A percentile compares a stretch with the other conserved stretches of the same genome.
Evolutionary conservation across 2,888 invertebrate genomes (phyloP).

Genomic region (Drosophila stalkeri): DNA sequence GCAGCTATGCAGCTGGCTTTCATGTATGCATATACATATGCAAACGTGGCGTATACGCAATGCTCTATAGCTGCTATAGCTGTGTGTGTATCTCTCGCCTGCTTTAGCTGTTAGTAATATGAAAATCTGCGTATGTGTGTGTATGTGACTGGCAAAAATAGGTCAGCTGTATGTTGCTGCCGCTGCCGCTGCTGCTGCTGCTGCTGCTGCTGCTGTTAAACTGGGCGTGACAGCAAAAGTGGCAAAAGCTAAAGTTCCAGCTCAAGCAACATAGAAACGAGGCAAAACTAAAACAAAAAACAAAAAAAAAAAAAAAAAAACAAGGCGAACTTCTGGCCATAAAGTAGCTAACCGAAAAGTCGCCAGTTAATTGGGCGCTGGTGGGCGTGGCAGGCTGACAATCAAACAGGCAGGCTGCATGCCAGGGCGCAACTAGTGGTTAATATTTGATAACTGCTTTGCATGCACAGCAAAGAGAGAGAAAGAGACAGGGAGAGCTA

Average conservation of each 20-base stretch:
- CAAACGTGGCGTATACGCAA: slow-evolving; percentile 56
- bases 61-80: slow-evolving; percentile 9
- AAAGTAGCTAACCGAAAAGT: slow-evolving; percentile 65
- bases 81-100: slow-evolving; percentile 44
- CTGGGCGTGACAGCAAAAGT: slow-evolving; percentile 77
- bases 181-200: slow-evolving; percentile 45
- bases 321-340: slow-evolving; percentile 48
- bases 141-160: slow-evolving; percentile 59
- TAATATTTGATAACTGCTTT: slow-evolving; percentile 75
- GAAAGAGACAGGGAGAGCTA: not conserved
- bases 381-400: slow-evolving; percentile 65
- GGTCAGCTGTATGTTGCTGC: slow-evolving; percentile 63
- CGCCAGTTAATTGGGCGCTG: slow-evolving; percentile 64
- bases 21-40: slow-evolving; percentile 7
- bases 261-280: slow-evolving; percentile 9
- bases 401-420: slow-evolving; percentile 9
- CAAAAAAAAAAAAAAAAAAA: not conserved
- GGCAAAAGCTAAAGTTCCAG: slow-evolving; percentile 74
- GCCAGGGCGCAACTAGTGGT: slow-evolving; percentile 72
- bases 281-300: not conserved
- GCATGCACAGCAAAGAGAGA: slow-evolving; percentile 30
- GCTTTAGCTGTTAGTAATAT: slow-evolving; percentile 69
- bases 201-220: slow-evolving; percentile 60
- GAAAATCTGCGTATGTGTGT: slow-evolving; percentile 52
- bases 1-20: slow-evolving; percentile 3